Evolutionary conservation across 1,140 invertebrate species (phyloP).

Genomic region (Phortica variegata): DNA sequence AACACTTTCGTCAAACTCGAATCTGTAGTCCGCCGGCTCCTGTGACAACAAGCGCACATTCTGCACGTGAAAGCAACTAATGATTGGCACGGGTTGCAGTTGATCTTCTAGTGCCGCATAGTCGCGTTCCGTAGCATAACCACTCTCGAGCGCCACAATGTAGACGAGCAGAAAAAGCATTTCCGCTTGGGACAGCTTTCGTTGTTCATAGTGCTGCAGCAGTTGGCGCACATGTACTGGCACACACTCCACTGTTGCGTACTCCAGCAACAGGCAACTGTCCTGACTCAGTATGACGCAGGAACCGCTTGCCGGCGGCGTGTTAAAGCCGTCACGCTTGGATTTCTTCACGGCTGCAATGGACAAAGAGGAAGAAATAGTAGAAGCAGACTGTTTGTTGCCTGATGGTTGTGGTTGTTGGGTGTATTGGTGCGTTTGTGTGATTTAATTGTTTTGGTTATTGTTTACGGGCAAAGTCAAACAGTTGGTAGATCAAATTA

Average conservation of each 20-base stretch:
- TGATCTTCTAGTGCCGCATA: slow-evolving; percentile 17
- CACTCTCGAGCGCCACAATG: slow-evolving; percentile 35
- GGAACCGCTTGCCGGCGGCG: too few species aligned
- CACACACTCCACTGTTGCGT: slow-evolving; percentile 21
- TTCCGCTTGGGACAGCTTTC: slow-evolving; percentile 8
- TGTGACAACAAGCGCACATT: slow-evolving; percentile 34
- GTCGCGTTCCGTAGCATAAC: slow-evolving; percentile 25
- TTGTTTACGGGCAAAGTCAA: too few species aligned
- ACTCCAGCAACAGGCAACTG: slow-evolving; percentile 26
- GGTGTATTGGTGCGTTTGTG: too few species aligned
- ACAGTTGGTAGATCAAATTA: too few species aligned
- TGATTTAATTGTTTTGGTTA: too few species aligned
- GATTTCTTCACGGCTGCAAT: slow-evolving; percentile 22
- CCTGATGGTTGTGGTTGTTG: too few species aligned
- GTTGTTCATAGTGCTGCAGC: slow-evolving; percentile 9
- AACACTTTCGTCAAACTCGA: slow-evolving; percentile 12
- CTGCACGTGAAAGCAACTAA: slow-evolving; percentile 30
- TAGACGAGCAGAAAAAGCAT: slow-evolving; percentile 30
- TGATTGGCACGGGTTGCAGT: slow-evolving; percentile 23
- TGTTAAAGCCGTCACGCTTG: too few species aligned
- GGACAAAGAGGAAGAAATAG: too few species aligned
- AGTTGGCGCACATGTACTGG: slow-evolving; percentile 33
- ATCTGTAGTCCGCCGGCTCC: not conserved
- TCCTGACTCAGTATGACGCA: too few species aligned
- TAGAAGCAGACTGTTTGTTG: too few species aligned